Evolutionary conservation across 2,797 vertebrate genomes (phyloP).

Genomic region (Clarias laeviceps): DNA sequence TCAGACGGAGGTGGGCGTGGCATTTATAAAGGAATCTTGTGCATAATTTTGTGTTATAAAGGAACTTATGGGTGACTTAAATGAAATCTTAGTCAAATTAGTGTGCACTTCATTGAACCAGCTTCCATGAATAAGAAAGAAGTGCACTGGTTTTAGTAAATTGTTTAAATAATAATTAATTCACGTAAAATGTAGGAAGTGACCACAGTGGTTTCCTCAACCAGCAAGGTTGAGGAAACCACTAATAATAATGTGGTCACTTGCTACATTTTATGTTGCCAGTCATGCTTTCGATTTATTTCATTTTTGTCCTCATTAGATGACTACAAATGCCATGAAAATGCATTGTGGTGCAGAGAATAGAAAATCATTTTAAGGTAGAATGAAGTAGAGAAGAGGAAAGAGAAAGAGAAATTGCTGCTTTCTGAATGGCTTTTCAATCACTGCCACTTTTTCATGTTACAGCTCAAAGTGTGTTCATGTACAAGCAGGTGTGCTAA

Average conservation of each 20-base stretch:
- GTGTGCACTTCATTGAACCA: not conserved
- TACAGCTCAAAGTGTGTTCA: not conserved
- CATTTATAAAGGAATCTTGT: not conserved
- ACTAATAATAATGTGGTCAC: not conserved
- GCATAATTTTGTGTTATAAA: too few species aligned
- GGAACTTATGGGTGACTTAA: not conserved
- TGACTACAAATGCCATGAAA: conserved; percentile 72
- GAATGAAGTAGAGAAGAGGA: conserved; percentile 42
- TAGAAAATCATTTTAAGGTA: conserved; percentile 46
- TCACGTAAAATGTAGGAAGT: not conserved
- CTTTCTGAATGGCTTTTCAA: conserved; percentile 70
- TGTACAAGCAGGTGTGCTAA: not conserved
- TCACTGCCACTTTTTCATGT: conserved; percentile 43
- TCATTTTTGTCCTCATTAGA: conserved; percentile 76
- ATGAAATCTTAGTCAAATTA: not conserved
- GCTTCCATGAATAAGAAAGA: not conserved
- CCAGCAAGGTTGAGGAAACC: not conserved
- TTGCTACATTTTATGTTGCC: not conserved
- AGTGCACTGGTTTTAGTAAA: not conserved
- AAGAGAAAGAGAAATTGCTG: conserved; percentile 62
- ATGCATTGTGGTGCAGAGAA: conserved; percentile 63
- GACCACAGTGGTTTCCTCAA: not conserved
- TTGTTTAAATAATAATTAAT: not conserved
- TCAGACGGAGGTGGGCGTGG: not conserved
- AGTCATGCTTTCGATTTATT: not conserved